These are phyloP conservation scores for Verasper variegatus DNA, from an alignment of 2,113 vertebrate genomes.

Conservation along the genomic window DNA sequence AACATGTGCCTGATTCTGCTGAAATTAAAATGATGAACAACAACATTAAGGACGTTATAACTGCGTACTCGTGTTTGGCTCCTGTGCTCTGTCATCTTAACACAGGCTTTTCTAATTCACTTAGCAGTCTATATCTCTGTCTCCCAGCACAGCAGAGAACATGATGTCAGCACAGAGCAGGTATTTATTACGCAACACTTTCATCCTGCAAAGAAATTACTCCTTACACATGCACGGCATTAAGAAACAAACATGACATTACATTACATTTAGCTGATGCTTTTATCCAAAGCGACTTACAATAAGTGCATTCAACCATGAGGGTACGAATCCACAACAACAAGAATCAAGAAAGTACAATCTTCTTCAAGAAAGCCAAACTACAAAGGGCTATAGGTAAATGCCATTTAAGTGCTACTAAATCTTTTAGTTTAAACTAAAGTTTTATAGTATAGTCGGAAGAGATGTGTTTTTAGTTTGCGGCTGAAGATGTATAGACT, in stretches of 20 bases:
- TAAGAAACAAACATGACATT: conserved; percentile 7
- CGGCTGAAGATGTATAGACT: too few relatives aligned
- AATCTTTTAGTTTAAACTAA: too few relatives aligned
- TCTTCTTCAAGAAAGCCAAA: too few relatives aligned
- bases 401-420: too few relatives aligned
- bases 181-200: conserved; percentile 33
- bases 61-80: conserved; percentile 23
- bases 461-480: too few relatives aligned
- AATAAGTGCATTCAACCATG: too few relatives aligned
- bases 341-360: too few relatives aligned
- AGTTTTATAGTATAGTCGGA: too few relatives aligned
- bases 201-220: conserved; percentile 38
- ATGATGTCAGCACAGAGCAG: conserved; percentile 35
- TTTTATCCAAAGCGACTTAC: too few relatives aligned
- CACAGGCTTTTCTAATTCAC: conserved; percentile 36
- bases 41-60: conserved; percentile 34
- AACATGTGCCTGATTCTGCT: conserved; percentile 14
- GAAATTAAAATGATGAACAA: conserved; percentile 52
- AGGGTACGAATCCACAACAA: too few relatives aligned
- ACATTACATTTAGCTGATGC: too few relatives aligned
- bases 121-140: conserved; percentile 54
- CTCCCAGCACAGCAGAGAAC: conserved; percentile 24
- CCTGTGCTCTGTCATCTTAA: conserved; percentile 43
- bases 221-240: conserved; percentile 28
- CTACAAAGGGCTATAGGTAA: too few relatives aligned